Conservation (phyloP, 2,113 vertebrate genomes). For the Channa maculata region DNA sequence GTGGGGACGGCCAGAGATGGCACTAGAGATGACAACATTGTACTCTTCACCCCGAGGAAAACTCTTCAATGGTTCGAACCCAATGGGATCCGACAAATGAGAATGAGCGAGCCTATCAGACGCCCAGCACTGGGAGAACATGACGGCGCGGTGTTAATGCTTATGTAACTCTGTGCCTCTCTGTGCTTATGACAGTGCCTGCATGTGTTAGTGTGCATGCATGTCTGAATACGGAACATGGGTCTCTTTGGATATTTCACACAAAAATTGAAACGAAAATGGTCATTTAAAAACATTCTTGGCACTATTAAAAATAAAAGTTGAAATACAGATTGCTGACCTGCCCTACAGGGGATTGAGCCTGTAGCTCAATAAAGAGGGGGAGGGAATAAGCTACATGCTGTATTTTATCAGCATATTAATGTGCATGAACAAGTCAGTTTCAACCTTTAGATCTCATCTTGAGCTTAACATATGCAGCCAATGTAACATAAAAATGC, state of each 20-base stretch:
- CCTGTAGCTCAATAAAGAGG: neutral
- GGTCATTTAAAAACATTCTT: no score
- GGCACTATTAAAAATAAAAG: no score
- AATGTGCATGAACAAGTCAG: neutral
- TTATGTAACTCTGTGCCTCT: conserved; percentile 65
- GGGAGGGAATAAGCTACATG: neutral
- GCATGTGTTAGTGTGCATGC: conserved; percentile 32
- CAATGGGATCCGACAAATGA: conserved; percentile 60
- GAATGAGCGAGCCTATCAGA: conserved; percentile 54
- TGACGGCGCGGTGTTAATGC: conserved; percentile 53
- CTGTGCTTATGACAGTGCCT: conserved; percentile 34
- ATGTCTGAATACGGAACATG: no score
- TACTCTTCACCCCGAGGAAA: conserved; percentile 67
- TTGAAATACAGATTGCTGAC: neutral
- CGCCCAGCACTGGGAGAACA: conserved; percentile 33
- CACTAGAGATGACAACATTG: conserved; percentile 73
- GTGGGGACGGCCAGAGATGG: conserved; percentile 59
- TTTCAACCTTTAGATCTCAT: conserved; percentile 20
- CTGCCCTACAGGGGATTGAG: neutral
- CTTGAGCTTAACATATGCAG: conserved; percentile 6
- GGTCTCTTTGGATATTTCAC: no score
- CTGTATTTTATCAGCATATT: neutral
- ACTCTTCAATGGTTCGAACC: conserved; percentile 60
- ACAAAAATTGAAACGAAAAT: no score
- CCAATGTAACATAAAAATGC: neutral